These are phyloP conservation scores for Temnothorax ravouxi DNA, from an alignment of 2,888 invertebrate species.

Conservation along the genomic window DNA sequence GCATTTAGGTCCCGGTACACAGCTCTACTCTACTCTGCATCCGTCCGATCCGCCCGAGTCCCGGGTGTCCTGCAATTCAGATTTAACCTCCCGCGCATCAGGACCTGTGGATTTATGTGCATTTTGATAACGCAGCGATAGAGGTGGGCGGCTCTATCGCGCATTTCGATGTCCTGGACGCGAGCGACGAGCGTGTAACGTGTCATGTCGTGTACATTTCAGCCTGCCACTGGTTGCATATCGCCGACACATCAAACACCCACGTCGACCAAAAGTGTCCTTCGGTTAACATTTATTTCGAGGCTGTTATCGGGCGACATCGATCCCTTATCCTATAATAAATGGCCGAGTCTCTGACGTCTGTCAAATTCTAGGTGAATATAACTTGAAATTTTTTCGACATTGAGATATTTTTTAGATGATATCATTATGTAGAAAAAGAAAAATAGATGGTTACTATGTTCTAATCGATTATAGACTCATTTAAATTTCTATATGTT, in stretches of 20 bases:
- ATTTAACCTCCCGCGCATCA: slow-evolving; percentile 69
- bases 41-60: not conserved
- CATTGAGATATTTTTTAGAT: not conserved
- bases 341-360: not conserved
- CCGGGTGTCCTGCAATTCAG: slow-evolving; percentile 12
- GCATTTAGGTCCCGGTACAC: not conserved
- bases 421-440: not conserved
- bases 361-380: not conserved
- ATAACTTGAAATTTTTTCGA: not conserved
- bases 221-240: slow-evolving; percentile 51
- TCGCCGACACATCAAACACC: slow-evolving; percentile 44
- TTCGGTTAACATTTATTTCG: slow-evolving; percentile 53
- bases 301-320: not conserved
- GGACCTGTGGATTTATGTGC: slow-evolving; percentile 72
- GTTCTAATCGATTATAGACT: not conserved
- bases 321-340: not conserved
- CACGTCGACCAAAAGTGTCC: slow-evolving; percentile 54
- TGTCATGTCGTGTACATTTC: slow-evolving; percentile 54
- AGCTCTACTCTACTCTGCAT: not conserved
- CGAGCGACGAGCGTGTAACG: not conserved
- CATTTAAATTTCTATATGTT: slow-evolving; percentile 1
- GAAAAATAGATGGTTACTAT: not conserved
- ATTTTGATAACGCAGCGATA: slow-evolving; percentile 62
- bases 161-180: slow-evolving; percentile 8
- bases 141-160: slow-evolving; percentile 40